Conservation (phyloP, 1,140 invertebrate species). For the Yoshiicerus persimilis region DNA sequence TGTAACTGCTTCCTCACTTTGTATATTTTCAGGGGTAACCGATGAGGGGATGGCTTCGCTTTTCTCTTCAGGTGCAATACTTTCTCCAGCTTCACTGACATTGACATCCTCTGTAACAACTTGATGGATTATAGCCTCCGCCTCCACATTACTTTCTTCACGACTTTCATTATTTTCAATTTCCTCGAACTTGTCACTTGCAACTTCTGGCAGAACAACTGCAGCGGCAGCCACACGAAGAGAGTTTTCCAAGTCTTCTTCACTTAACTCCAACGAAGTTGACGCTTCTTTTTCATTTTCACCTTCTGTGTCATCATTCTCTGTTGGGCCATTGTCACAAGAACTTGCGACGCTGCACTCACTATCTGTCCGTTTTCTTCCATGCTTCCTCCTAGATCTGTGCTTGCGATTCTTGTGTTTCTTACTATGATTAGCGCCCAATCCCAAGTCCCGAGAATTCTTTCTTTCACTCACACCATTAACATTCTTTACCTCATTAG, state of each 20-base stretch:
- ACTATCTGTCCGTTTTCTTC: slow-evolving; percentile 57
- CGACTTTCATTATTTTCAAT: neutral
- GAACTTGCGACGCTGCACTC: slow-evolving; percentile 39
- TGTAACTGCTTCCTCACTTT: neutral
- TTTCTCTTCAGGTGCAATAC: neutral
- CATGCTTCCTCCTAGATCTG: slow-evolving; percentile 58
- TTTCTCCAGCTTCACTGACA: neutral
- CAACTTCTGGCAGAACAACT: neutral
- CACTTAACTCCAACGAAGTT: neutral
- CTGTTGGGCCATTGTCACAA: neutral
- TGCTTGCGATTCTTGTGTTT: slow-evolving; percentile 65
- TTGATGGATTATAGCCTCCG: too few relatives aligned
- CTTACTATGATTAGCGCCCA: slow-evolving; percentile 55
- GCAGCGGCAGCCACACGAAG: neutral
- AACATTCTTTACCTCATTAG: slow-evolving; percentile 87
- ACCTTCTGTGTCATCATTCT: slow-evolving; percentile 14
- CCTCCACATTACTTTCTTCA: neutral
- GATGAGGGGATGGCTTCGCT: neutral
- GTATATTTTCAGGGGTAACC: neutral
- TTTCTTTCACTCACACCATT: slow-evolving; percentile 62
- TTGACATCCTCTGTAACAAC: neutral
- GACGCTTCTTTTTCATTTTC: neutral
- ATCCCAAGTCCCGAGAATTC: neutral
- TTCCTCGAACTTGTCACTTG: neutral
- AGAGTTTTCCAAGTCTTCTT: neutral